Conservation (phyloP, 2,113 vertebrate species). For the Pyxicephalus adspersus region DNA sequence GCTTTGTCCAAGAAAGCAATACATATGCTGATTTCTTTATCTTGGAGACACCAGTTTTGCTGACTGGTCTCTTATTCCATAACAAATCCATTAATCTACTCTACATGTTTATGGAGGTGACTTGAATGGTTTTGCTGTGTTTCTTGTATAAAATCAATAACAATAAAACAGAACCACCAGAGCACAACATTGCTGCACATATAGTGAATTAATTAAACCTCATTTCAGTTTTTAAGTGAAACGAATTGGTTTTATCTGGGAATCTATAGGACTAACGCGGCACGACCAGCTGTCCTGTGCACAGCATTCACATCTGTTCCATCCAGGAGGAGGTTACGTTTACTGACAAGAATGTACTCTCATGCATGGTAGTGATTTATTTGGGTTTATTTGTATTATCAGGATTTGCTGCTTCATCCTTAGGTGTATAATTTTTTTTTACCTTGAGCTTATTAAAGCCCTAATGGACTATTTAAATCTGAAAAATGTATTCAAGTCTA, state of each 20-base stretch:
- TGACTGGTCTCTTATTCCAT: slow-evolving; percentile 14
- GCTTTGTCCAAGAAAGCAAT: too few species aligned
- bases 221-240: slow-evolving; percentile 41
- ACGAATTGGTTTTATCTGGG: slow-evolving; percentile 4
- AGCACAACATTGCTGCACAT: slow-evolving; percentile 14
- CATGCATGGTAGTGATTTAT: too few species aligned
- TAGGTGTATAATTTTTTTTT: too few species aligned
- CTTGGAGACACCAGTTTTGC: background rate
- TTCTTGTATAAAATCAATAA: slow-evolving; percentile 47
- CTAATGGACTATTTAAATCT: too few species aligned
- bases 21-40: background rate
- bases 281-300: background rate
- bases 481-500: too few species aligned
- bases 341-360: background rate
- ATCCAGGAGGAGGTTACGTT: background rate
- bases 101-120: slow-evolving; percentile 8
- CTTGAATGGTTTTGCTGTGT: background rate
- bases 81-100: slow-evolving; percentile 27
- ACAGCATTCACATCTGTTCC: slow-evolving; percentile 27
- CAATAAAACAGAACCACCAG: slow-evolving; percentile 25
- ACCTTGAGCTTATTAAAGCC: too few species aligned
- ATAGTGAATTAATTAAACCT: slow-evolving; percentile 33
- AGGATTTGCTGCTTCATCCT: too few species aligned
- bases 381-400: too few species aligned
- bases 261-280: slow-evolving; percentile 13